A percentile compares a stretch with the other conserved stretches of the same genome.
phyloP scores from a whole-genome alignment of 2,888 invertebrate species.

The Lithophane socia region DNA sequence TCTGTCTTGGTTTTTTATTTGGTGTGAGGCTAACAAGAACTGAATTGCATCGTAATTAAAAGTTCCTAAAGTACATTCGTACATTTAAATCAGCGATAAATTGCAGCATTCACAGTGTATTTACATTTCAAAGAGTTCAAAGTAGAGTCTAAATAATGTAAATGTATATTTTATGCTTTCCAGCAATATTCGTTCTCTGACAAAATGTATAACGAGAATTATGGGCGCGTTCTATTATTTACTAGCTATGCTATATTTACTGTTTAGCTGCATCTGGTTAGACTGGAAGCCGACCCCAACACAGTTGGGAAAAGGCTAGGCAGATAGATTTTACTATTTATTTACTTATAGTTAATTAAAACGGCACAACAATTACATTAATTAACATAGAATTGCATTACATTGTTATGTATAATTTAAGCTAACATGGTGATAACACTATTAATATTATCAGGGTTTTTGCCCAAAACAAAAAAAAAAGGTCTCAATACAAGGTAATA shows the following conservation, averaged over 20 bases:
- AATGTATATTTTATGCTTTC: constrained; percentile 29
- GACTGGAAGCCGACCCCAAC: no score
- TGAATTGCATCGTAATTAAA: not conserved
- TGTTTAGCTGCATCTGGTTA: no score
- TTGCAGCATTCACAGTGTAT: constrained; percentile 21
- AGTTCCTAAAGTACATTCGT: not conserved
- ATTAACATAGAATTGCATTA: no score
- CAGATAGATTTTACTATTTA: no score
- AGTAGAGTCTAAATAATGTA: constrained; percentile 16
- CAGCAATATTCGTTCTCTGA: not conserved
- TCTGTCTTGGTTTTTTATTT: no score
- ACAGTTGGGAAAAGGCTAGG: no score
- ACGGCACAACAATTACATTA: no score
- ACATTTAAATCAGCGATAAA: constrained; percentile 23
- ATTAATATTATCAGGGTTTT: not conserved
- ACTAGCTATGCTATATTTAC: no score
- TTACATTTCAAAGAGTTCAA: constrained; percentile 45
- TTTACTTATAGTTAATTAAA: no score
- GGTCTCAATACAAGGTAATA: not conserved
- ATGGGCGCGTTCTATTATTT: no score
- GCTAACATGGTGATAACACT: no score
- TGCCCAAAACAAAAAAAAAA: not conserved
- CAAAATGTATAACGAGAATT: constrained; percentile 3
- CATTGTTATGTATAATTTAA: no score
- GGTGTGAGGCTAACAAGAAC: not conserved